Base-by-base conservation (phyloP, 1,140 invertebrate genomes). In the Berghia stephanieae region DNA sequence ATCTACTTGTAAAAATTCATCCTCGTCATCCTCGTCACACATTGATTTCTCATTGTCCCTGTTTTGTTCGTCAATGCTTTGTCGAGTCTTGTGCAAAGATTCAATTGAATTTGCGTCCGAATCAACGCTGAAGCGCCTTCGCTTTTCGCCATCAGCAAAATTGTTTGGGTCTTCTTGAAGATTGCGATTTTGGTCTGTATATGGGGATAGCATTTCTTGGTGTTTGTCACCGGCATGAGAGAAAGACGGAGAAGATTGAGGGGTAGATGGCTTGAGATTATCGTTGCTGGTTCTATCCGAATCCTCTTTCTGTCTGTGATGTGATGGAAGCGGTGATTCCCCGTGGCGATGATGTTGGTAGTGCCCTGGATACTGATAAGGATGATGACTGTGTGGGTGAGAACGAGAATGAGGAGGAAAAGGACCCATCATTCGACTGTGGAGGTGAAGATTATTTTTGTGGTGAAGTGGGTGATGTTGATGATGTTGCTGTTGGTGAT, bases 1-100 rank as follows among this genome's bases (percentile, higher is more conserved):
- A 31, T 63, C 57, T 27, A 63, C 57, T 31, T 63, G 57, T 10
- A 63, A 31, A 31, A 16, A 63, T 63, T 63, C 57, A 63, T 63
- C 57, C 10, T 63, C 57, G 18, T 63, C 57, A 10, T 27, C 57
- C 10, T 16, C 57, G 10, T 63, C 10, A 31, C 27, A 24, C 10
- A 16, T 10, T 10, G 18, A 24, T 8, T 63, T 31, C 18, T 31
- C 10, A 8, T 63, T 63, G 8, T 63, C 27, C 10, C 10, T 10
- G 34, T 27, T 63, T 10, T 63, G 27, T 10, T 10, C 27, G 57
- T 10, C 27, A 31, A 31, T 16, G 27, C 8, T 63, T 8, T 63
- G 57, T 63, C 18, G 57, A 16, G 10, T 16, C 34, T 16, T 27
- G 18, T 31, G 27, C 10, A 10, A 63, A 63, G 57, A 10, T 16